Evolutionary conservation across 2,888 invertebrate genomes (phyloP).

Genomic region (Homarus gammarus): DNA sequence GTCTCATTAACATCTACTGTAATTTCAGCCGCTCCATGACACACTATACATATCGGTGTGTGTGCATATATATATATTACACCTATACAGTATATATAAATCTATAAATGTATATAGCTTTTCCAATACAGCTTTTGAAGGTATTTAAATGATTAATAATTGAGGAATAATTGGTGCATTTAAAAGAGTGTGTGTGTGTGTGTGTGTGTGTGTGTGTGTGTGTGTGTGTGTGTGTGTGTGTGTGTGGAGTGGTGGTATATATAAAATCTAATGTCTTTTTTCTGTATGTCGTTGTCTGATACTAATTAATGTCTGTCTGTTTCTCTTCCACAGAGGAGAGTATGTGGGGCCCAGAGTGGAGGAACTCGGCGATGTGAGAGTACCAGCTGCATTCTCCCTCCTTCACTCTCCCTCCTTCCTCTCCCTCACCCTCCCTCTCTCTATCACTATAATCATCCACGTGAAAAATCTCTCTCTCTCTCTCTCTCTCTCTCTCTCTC

Average conservation of each 20-base stretch:
- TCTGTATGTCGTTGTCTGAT: neutral
- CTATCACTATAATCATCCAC: no score
- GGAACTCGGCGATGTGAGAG: constrained; percentile 26
- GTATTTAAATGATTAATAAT: no score
- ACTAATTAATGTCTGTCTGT: neutral
- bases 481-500: constrained; percentile 17
- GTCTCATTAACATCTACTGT: no score
- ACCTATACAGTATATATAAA: neutral
- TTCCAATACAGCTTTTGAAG: no score
- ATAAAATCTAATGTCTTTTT: no score
- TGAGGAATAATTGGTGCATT: no score
- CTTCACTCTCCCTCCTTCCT: neutral
- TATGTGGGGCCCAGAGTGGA: constrained; percentile 24
- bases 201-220: no score
- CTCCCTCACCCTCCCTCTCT: neutral
- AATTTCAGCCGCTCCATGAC: no score
- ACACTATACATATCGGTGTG: no score
- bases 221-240: no score
- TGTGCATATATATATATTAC: neutral
- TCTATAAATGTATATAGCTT: neutral
- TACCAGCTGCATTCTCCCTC: neutral
- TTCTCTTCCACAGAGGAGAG: constrained; percentile 29
- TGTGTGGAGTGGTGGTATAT: no score
- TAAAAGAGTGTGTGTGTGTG: no score
- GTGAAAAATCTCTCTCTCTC: neutral